These are phyloP conservation scores for Maniola jurtina DNA, from an alignment of 1,140 invertebrate genomes.

Conservation along the genomic window DNA sequence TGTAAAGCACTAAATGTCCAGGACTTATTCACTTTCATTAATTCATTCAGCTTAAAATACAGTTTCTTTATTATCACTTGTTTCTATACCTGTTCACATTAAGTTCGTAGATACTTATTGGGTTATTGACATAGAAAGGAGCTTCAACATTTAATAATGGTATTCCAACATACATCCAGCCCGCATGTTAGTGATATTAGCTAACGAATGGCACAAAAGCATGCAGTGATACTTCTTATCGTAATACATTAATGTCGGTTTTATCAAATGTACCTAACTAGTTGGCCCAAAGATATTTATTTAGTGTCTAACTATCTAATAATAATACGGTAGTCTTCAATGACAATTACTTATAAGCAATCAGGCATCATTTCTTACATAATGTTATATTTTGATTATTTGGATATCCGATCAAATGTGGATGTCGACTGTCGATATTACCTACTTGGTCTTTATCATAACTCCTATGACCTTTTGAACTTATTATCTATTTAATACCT, in stretches of 20 bases:
- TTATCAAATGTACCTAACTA: constrained; percentile 56
- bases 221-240: constrained; percentile 54
- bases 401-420: no score
- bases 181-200: constrained; percentile 22
- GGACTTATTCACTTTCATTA: constrained; percentile 23
- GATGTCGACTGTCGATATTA: no score
- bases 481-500: no score
- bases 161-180: background rate
- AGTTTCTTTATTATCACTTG: constrained; percentile 5
- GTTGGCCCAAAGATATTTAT: constrained; percentile 46
- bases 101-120: constrained; percentile 9
- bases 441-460: no score
- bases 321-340: no score
- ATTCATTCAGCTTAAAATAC: constrained; percentile 19
- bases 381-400: no score
- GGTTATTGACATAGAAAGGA: constrained; percentile 23
- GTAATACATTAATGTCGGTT: constrained; percentile 52
- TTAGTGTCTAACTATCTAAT: constrained; percentile 30
- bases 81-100: background rate
- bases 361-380: no score
- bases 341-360: no score
- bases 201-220: constrained; percentile 22
- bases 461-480: no score
- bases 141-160: background rate
- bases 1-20: constrained; percentile 8